Conservation (phyloP, 2,888 invertebrate species). For the Acanthosepion pharaonis region DNA sequence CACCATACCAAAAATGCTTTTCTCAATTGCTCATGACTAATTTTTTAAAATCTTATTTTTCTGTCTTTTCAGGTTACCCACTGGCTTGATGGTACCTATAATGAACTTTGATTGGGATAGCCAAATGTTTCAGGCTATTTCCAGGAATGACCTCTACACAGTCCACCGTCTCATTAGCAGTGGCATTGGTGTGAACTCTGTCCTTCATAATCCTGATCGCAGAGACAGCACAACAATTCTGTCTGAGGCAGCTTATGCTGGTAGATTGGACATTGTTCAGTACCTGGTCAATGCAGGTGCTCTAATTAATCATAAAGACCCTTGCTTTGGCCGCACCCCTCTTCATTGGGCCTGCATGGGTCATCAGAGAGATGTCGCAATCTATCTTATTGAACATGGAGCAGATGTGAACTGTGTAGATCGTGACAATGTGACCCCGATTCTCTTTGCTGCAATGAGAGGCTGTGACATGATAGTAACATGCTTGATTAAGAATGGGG, state of each 20-base stretch:
- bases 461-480: slow-evolving; percentile 54
- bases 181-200: slow-evolving; percentile 59
- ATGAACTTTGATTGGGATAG: slow-evolving; percentile 50
- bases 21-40: too few relatives aligned
- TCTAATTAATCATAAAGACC: slow-evolving; percentile 59
- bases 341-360: slow-evolving; percentile 65
- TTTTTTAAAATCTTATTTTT: neutral
- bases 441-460: slow-evolving; percentile 56
- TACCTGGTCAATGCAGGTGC: slow-evolving; percentile 55
- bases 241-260: slow-evolving; percentile 59
- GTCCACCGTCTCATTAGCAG: slow-evolving; percentile 58
- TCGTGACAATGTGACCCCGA: slow-evolving; percentile 61
- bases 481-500: slow-evolving; percentile 58
- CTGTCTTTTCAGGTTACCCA: neutral
- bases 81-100: neutral
- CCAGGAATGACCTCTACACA: slow-evolving; percentile 54
- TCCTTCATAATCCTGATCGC: slow-evolving; percentile 57
- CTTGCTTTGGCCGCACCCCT: slow-evolving; percentile 57
- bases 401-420: slow-evolving; percentile 60
- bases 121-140: slow-evolving; percentile 58
- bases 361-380: slow-evolving; percentile 48
- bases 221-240: slow-evolving; percentile 61
- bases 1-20: too few relatives aligned
- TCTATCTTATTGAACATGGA: slow-evolving; percentile 52
- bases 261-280: slow-evolving; percentile 56